Base-by-base conservation (phyloP, 92 coral and sea anemone species). In the Paragorgia papillata region DNA sequence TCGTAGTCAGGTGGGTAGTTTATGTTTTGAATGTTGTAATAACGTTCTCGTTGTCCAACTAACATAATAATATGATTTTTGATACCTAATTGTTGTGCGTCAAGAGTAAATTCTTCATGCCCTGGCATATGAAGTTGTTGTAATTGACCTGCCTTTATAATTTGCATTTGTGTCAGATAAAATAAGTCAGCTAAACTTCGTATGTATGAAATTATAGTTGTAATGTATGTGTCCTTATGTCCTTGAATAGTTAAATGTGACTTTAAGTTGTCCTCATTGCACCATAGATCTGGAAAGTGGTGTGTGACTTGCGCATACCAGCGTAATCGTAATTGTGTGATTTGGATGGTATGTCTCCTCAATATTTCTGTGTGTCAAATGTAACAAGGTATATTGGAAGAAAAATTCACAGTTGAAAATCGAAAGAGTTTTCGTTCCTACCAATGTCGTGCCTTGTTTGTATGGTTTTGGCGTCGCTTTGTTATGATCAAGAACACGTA, bases 151-250 rank as follows among this genome's bases (percentile, higher is more conserved):
- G 62, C 62, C 2, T 29, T 57, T 6, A 57, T 57, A 2, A 57
- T 57, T 15, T 57, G 28, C 62, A 57, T 57, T 57, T 57, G 62
- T 10, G 62, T 46, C 2, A 33, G 27, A 49, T 19, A 40, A 63
- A 63, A 30, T 17, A 21, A 33, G 49, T 63, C 70, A 6, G 9
- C 14, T 12, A 79, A 73, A 19, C 62, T 46, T 18, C 9, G 19
- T 28, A 79, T 31, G 46, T 79, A 66, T 21, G 76, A 79, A 26
- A 66, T 29, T 22, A 79, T 57, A 39, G 65, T 79, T 3, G 43
- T 64, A 1, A 79, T 34, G 8, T 65, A 51, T 29, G 43, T 62
- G 5, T 63, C 21, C 39, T 46, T 66, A 41, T 79, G 76, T 19
- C 83, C 83, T 21, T 79, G 43, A 7, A 25, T 13, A 14, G 46